Conservation (phyloP, 1,140 invertebrate species). For the Listronotus bonariensis region DNA sequence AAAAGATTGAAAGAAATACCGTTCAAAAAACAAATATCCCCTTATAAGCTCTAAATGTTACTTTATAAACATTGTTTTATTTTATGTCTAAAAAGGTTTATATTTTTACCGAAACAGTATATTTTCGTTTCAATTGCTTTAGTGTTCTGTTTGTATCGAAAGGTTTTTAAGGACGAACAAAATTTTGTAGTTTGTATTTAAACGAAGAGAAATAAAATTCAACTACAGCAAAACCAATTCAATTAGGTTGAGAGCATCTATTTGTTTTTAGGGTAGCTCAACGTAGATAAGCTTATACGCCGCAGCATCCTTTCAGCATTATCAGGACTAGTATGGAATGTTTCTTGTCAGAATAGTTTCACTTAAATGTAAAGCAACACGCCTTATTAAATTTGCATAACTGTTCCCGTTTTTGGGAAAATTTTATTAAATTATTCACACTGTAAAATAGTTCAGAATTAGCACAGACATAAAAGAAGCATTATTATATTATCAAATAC, state of each 20-base stretch:
- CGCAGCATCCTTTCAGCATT: constrained; percentile 30
- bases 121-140: constrained; percentile 22
- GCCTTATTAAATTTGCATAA: constrained; percentile 15
- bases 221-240: constrained; percentile 32
- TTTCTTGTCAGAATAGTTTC: constrained; percentile 10
- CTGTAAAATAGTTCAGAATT: no score
- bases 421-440: no score
- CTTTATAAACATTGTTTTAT: background rate
- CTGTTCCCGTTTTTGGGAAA: no score
- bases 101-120: constrained; percentile 8
- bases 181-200: constrained; percentile 25
- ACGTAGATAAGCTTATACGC: constrained; percentile 26
- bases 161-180: constrained; percentile 16
- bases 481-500: no score
- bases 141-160: constrained; percentile 8
- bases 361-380: constrained; percentile 3
- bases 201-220: constrained; percentile 23
- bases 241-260: constrained; percentile 35
- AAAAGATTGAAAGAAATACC: no score
- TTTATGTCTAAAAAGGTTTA: constrained; percentile 9
- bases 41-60: no score
- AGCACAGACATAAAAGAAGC: no score
- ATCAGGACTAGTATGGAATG: constrained; percentile 28
- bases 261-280: constrained; percentile 31
- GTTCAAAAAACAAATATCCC: no score